Base-by-base conservation (phyloP, 1,140 invertebrate genomes). In the Pomacea maculata region DNA sequence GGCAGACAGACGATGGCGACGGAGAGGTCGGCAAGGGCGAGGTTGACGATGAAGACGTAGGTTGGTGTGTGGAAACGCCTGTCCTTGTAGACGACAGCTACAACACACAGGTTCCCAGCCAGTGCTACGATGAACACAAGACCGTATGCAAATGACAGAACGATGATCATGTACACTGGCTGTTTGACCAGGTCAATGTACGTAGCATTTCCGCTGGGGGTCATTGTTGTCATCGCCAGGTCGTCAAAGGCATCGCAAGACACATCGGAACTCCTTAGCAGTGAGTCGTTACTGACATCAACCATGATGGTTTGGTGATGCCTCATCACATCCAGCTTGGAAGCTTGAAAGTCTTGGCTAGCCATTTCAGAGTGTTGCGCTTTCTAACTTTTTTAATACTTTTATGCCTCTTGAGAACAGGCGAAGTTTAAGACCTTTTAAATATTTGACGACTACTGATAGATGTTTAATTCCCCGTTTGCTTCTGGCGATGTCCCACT, bases 1-100 rank as follows among this genome's bases (percentile, higher is more conserved):
- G 96, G 96, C 72, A 97, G 91, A 89, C 97, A 98, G 81, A 97
- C 94, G 15, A 98, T 88, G 75, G 98, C 94, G 70, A 98, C 96
- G 87, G 98, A 93, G 79, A 98, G 95, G 90, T 98, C 97, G 1
- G 96, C 96, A 0, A 97, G 92, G 0, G 97, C 96, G 83, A 98
- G 92, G 88, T 98, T 98, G 15, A 97, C 96, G 83, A 98, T 96
- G 90, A 97, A 96, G 87, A 96, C 96, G 92, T 98, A 98, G 3
- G 97, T 98, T 14, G 97, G 95, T 88, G 95, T 97, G 65, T 95
- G 92, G 95, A 98, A 96, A 0, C 94, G 93, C 57, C 94, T 94
- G 88, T 97, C 96, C 63, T 95, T 92, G 82, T 95, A 95, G 3
- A 98, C 96, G 0, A 96, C 96, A 11, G 95, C 92, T 85, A 96